Evolutionary conservation across 64 coral and sea anemone genomes (phyloP).

Genomic region (Actinia tenebrosa): DNA sequence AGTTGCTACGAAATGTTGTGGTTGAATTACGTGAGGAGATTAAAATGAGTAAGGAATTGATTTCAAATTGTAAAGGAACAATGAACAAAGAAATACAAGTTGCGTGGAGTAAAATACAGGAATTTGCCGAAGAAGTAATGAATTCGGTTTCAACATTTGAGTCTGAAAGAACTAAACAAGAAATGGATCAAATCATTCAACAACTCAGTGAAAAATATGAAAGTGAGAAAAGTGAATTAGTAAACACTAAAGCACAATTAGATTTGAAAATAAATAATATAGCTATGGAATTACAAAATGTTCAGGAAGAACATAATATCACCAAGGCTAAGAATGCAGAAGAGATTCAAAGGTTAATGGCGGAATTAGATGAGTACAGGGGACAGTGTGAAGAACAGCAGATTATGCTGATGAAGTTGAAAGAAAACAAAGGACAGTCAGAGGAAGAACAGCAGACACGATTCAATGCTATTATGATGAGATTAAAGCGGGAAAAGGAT

Average conservation of each 20-base stretch:
- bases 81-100: conserved; percentile 27
- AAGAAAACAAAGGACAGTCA: conserved; percentile 62
- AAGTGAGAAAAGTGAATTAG: conserved; percentile 39
- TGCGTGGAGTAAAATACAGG: background rate
- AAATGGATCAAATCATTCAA: conserved; percentile 31
- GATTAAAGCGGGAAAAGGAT: conserved; percentile 73
- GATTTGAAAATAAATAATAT: conserved; percentile 40
- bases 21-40: conserved; percentile 20
- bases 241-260: conserved; percentile 25
- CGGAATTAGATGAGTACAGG: conserved; percentile 55
- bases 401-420: conserved; percentile 32
- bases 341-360: conserved; percentile 37
- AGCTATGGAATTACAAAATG: conserved; percentile 36
- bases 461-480: conserved; percentile 89
- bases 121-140: background rate
- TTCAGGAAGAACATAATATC: conserved; percentile 31
- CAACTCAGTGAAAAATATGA: conserved; percentile 48
- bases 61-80: background rate
- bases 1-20: conserved; percentile 21
- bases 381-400: conserved; percentile 61
- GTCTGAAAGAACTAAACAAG: conserved; percentile 31
- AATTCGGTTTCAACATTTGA: conserved; percentile 16
- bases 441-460: conserved; percentile 89
- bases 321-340: conserved; percentile 10
- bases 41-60: conserved; percentile 11